Conservation (phyloP, 2,888 invertebrate species). For the Aleiodes alternator region DNA sequence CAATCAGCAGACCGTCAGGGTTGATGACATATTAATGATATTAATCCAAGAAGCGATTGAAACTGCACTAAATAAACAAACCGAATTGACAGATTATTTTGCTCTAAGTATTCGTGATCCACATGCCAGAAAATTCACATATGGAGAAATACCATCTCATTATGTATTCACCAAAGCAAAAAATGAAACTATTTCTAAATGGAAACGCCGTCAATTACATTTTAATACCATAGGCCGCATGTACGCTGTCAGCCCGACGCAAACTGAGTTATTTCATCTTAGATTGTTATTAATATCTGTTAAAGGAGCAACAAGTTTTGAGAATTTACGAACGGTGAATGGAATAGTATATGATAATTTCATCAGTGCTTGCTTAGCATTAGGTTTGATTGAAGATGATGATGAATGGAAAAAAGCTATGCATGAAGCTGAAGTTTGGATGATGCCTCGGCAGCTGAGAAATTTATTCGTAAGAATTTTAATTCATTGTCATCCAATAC, state of each 20-base stretch:
- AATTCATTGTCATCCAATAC: constrained; percentile 54
- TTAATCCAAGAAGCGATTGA: not conserved
- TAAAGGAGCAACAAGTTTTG: constrained; percentile 61
- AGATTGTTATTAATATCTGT: constrained; percentile 60
- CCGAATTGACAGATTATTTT: constrained; percentile 43
- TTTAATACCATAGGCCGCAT: constrained; percentile 57
- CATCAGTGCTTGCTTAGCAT: constrained; percentile 59
- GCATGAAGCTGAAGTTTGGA: constrained; percentile 44
- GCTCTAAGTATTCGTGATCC: constrained; percentile 33
- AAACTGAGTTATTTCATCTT: constrained; percentile 61
- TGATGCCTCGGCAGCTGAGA: constrained; percentile 59
- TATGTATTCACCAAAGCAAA: no score
- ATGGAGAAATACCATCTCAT: constrained; percentile 34
- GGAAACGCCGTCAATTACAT: constrained; percentile 47
- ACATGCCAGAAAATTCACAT: constrained; percentile 26
- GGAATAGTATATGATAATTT: constrained; percentile 60
- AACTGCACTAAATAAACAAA: constrained; percentile 22
- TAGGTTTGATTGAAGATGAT: constrained; percentile 64
- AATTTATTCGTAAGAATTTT: constrained; percentile 64
- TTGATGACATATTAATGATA: constrained; percentile 25
- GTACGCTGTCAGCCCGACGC: constrained; percentile 57
- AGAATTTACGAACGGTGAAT: constrained; percentile 61
- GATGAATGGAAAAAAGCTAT: constrained; percentile 51
- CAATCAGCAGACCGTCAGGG: constrained; percentile 44
- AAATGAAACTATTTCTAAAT: not conserved